phyloP scores from a whole-genome alignment of 1,140 invertebrate species.

The Hydropsyche tenuis region DNA sequence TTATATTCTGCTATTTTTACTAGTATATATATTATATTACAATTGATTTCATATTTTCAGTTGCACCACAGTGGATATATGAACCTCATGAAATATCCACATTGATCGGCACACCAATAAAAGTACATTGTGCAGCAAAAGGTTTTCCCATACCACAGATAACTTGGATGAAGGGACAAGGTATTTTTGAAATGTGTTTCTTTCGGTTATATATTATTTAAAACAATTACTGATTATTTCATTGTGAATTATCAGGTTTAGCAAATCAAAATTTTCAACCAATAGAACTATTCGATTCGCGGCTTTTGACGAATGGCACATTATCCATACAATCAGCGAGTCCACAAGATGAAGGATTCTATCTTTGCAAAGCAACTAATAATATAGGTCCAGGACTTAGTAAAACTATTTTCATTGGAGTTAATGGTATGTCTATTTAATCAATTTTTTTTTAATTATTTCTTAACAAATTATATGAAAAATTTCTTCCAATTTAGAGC shows the following conservation, averaged over 20 bases:
- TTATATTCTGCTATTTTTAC: background rate
- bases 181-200: constrained; percentile 21
- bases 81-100: constrained; percentile 79
- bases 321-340: constrained; percentile 73
- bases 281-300: constrained; percentile 54
- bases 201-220: background rate
- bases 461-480: background rate
- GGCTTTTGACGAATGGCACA: constrained; percentile 70
- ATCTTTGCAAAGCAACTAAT: constrained; percentile 86
- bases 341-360: constrained; percentile 80
- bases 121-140: constrained; percentile 78
- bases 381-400: constrained; percentile 80
- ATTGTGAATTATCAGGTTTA: constrained; percentile 21
- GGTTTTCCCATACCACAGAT: constrained; percentile 80
- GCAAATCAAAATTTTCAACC: constrained; percentile 39
- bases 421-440: constrained; percentile 71
- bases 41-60: constrained; percentile 57
- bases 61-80: constrained; percentile 84
- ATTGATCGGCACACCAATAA: constrained; percentile 74
- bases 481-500: constrained; percentile 65
- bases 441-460: background rate
- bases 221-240: background rate
- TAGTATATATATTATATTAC: background rate
- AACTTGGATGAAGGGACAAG: constrained; percentile 69
- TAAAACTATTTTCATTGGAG: constrained; percentile 78